Conservation (phyloP, 2,113 vertebrate species). For the Protobothrops flavoviridis region DNA sequence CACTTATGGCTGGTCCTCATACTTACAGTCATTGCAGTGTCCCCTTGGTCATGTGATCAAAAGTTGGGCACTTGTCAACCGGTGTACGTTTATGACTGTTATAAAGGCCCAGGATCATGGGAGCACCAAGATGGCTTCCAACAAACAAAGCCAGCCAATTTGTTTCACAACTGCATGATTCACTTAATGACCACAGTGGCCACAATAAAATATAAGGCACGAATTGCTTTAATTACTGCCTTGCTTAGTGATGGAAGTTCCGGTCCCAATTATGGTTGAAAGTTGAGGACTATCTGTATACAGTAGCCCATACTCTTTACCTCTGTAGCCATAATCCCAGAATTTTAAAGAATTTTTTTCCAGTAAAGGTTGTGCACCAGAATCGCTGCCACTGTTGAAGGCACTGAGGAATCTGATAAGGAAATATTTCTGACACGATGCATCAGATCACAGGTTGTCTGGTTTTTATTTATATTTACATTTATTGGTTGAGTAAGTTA, state of each 20-base stretch:
- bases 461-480: not conserved
- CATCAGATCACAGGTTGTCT: not conserved
- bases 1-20: not conserved
- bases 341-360: not conserved
- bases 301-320: not conserved
- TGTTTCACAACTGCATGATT: not conserved
- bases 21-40: not conserved
- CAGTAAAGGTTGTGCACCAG: not conserved
- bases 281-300: not conserved
- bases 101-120: not conserved
- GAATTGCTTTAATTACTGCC: not conserved
- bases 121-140: not conserved
- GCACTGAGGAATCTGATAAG: not conserved
- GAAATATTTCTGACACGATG: not conserved
- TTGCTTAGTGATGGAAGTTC: not conserved
- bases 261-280: not conserved
- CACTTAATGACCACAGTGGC: not conserved
- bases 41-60: not conserved
- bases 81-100: not conserved
- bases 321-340: not conserved
- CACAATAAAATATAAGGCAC: not conserved
- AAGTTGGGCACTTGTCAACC: not conserved
- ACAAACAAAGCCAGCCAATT: not conserved
- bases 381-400: not conserved
- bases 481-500: not conserved